Evolutionary conservation across 2,797 vertebrate genomes (phyloP), one percentile per base, ranked within the genome.

Genomic region (Melanotaenia parkinsoni): DNA sequence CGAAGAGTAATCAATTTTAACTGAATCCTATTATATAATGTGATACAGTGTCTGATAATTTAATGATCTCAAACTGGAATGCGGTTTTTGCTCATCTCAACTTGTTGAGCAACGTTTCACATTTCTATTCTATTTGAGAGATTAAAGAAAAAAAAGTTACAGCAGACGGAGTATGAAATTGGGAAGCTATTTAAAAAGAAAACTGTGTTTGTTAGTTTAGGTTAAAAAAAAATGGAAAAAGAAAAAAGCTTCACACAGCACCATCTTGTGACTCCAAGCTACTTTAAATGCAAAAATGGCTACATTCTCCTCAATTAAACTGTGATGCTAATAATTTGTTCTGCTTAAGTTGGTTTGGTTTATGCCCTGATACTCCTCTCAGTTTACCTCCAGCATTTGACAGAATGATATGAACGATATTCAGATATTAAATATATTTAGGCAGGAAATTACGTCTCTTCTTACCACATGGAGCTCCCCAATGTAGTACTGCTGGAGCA

Each of bases 381-480:
- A 47, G 22, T 63, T 61, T 24, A 64, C 33, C 10, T 57, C 60
- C 1, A 8, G 1, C 20, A 64, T 65, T 56, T 77, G 9, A 70
- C 26, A 57, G 32, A 61, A 0, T 5, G 9, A 58, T 32, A 3
- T 28, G 12, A 58, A 26, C 7, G 43, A 58, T 12, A 57, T 1
- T 47, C 38, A 16, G 13, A 40, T 14, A 5, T 40, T 3, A 14
- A 40, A 40, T 12, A 40, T 18, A n/a, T 43, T 38, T 14, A 67
- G 35, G 11, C 1, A 60, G 3, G 38, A 76, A 54, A 71, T 18
- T 5, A 16, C 5, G 12, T 45, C 2, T 64, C 16, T 51, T 70
- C 43, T 87, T 95, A 99, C 98, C 96, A 95, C 93, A 69, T 97
- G 95, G 54, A 99, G 72, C 70, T 99, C 97, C 58, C 98, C 98